A percentile compares a stretch with the other conserved stretches of the same genome.
Conservation (phyloP, 2,888 invertebrate species). For the Aphodius granarius region DNA sequence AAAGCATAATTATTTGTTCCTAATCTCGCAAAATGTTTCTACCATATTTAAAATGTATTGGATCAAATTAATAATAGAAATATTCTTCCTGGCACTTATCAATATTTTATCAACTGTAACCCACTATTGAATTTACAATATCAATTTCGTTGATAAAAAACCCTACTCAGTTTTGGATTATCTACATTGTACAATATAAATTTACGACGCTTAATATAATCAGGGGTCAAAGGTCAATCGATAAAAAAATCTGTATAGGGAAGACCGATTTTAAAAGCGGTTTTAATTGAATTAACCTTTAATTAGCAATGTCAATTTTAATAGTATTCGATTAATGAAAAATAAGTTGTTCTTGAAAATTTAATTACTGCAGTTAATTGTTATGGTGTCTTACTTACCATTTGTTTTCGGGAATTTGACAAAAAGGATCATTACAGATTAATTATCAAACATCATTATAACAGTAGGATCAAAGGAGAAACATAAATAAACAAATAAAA, state of each 20-base stretch:
- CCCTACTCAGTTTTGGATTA: too few species aligned
- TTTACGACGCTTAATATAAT: neutral
- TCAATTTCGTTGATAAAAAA: too few species aligned
- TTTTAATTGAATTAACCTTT: neutral
- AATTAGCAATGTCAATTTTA: neutral
- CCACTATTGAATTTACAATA: too few species aligned
- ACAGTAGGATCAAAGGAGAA: constrained; percentile 11
- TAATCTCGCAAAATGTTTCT: too few species aligned
- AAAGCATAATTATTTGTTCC: too few species aligned
- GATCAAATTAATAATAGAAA: too few species aligned
- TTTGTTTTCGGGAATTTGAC: neutral
- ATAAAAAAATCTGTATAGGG: neutral
- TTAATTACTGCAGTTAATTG: neutral
- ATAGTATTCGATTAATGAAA: too few species aligned
- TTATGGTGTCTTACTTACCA: neutral
- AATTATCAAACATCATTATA: neutral
- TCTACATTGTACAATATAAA: too few species aligned
- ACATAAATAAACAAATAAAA: constrained; percentile 3
- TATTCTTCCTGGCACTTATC: too few species aligned
- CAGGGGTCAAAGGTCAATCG: neutral
- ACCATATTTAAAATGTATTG: too few species aligned
- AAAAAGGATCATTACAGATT: constrained; percentile 25
- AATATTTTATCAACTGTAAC: too few species aligned
- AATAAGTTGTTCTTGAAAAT: neutral
- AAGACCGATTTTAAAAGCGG: neutral